phyloP scores from a whole-genome alignment of 64 coral and sea anemone genomes.

The Montipora foliosa region DNA sequence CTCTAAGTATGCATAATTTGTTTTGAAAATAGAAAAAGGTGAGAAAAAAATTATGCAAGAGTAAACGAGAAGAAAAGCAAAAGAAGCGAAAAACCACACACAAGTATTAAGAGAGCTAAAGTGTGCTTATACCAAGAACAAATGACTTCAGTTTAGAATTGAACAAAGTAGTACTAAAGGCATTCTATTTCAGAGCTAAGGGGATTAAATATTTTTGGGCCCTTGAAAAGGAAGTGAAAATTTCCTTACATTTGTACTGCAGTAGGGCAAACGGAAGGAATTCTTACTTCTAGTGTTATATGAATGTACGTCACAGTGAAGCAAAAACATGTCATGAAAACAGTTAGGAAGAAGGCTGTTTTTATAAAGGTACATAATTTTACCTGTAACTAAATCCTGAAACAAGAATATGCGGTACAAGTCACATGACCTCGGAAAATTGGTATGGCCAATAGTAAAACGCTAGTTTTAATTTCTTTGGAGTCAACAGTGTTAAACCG shows the following conservation, averaged over 20 bases:
- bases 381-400: background rate
- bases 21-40: background rate
- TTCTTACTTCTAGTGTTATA: conserved; percentile 32
- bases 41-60: background rate
- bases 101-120: background rate
- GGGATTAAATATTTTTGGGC: conserved; percentile 55
- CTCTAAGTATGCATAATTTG: no score
- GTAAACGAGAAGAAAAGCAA: background rate
- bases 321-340: conserved; percentile 60
- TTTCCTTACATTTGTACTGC: conserved; percentile 53
- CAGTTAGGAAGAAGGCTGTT: background rate
- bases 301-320: conserved; percentile 37
- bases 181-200: conserved; percentile 19
- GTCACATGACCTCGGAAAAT: no score
- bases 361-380: conserved; percentile 11
- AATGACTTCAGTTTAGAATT: conserved; percentile 37
- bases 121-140: background rate
- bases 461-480: no score
- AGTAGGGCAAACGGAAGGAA: conserved; percentile 36
- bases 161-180: conserved; percentile 19
- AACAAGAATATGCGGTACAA: no score
- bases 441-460: no score
- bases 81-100: no score
- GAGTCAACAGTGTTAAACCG: no score
- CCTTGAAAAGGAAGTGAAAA: conserved; percentile 50